phyloP scores from a whole-genome alignment of 2,888 invertebrate species.

The Lobophora halterata region DNA sequence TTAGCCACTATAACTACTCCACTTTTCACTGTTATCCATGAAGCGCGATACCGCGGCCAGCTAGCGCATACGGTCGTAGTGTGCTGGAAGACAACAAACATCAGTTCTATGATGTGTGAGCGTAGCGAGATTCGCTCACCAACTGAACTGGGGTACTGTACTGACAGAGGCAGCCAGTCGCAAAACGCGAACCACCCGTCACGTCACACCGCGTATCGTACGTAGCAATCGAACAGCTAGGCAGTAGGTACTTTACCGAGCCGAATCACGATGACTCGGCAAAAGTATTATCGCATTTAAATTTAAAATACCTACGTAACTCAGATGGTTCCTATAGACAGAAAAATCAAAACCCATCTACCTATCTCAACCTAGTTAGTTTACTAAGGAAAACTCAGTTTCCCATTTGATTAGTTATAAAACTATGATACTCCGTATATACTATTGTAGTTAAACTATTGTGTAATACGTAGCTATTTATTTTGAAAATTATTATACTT shows the following conservation, averaged over 20 bases:
- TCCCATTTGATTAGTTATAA: too few species aligned
- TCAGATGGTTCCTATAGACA: too few species aligned
- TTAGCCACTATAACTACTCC: slow-evolving; percentile 3
- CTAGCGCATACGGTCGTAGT: slow-evolving; percentile 1
- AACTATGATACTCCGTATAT: too few species aligned
- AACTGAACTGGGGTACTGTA: too few species aligned
- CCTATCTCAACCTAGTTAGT: too few species aligned
- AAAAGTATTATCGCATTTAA: slow-evolving; percentile 27
- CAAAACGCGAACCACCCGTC: slow-evolving; percentile 9
- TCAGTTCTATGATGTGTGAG: background rate
- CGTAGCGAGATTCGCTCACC: slow-evolving; percentile 1
- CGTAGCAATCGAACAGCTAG: too few species aligned
- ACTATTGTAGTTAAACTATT: too few species aligned
- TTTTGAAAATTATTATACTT: too few species aligned
- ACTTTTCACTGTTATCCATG: slow-evolving; percentile 10
- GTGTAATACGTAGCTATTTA: too few species aligned
- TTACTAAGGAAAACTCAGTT: too few species aligned
- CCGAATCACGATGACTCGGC: slow-evolving; percentile 45
- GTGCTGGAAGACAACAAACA: background rate
- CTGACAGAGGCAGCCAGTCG: background rate
- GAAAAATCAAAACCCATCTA: too few species aligned
- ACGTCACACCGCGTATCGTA: background rate
- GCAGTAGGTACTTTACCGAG: too few species aligned
- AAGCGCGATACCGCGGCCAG: background rate
- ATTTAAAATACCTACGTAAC: slow-evolving; percentile 22